phyloP scores from a whole-genome alignment of 2,113 vertebrate species.

The Calidris pugnax region DNA sequence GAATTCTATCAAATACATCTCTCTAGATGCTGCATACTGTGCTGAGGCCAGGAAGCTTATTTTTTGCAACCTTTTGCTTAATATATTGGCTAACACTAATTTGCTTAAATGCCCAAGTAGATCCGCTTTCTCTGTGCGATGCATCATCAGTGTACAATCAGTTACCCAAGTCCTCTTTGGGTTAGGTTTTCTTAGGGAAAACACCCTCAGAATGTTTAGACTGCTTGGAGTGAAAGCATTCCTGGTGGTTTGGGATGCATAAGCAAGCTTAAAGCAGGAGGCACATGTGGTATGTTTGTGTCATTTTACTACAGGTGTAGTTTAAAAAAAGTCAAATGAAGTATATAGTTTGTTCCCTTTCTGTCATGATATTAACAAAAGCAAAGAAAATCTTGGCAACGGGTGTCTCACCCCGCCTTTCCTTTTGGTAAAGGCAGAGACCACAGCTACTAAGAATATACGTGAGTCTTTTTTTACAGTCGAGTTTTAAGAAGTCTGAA shows the following conservation, averaged over 20 bases:
- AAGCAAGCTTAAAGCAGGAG: not conserved
- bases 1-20: not conserved
- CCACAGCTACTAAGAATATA: not conserved
- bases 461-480: not conserved
- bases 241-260: not conserved
- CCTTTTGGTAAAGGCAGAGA: not conserved
- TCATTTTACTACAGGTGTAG: not conserved
- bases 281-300: not conserved
- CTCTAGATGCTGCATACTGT: not conserved
- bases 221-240: not conserved
- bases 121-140: accelerated
- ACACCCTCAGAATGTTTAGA: not conserved
- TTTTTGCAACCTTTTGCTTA: not conserved
- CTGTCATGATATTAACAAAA: not conserved
- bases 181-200: not conserved
- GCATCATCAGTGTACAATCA: accelerated
- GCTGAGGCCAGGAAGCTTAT: not conserved
- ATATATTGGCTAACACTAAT: not conserved
- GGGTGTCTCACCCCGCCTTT: not conserved
- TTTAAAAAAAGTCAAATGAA: not conserved
- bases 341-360: not conserved
- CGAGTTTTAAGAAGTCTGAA: not conserved
- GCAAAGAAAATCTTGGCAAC: not conserved
- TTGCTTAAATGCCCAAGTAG: not conserved
- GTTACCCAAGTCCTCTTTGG: not conserved